Evolutionary conservation across 2,797 vertebrate genomes (phyloP).

Genomic region (Acipenser oxyrinchus): DNA sequence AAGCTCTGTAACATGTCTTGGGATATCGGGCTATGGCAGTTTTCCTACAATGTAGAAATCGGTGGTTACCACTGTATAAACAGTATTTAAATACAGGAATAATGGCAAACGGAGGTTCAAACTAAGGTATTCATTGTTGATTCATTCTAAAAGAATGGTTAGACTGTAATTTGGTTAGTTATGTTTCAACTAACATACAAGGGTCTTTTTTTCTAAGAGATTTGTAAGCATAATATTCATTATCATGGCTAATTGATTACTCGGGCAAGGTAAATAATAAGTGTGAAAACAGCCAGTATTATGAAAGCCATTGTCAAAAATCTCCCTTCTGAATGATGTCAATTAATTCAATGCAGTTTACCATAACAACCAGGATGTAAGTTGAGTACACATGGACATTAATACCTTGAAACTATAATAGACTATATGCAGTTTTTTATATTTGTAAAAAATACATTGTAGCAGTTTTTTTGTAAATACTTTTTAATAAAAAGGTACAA

Average conservation of each 20-base stretch:
- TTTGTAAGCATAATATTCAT: conserved; percentile 32
- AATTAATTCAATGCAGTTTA: conserved; percentile 53
- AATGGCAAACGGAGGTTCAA: conserved; percentile 17
- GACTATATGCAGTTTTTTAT: conserved; percentile 73
- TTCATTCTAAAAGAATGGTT: conserved; percentile 53
- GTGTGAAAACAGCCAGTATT: conserved; percentile 55
- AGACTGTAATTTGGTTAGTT: conserved; percentile 36
- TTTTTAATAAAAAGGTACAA: conserved; percentile 72
- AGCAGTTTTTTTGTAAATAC: conserved; percentile 71
- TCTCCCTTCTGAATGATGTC: conserved; percentile 57
- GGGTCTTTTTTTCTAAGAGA: conserved; percentile 36
- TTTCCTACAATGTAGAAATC: conserved; percentile 51
- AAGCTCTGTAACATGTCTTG: conserved; percentile 49
- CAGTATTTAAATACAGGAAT: conserved; percentile 38
- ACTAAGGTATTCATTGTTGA: conserved; percentile 50
- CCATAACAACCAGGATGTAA: conserved; percentile 53
- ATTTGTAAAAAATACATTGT: conserved; percentile 57
- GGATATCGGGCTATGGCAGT: conserved; percentile 43
- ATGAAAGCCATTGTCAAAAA: conserved; percentile 50
- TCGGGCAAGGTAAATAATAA: conserved; percentile 54
- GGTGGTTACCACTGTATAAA: conserved; percentile 57
- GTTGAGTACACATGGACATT: conserved; percentile 21
- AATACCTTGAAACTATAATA: conserved; percentile 60
- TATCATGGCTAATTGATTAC: conserved; percentile 53
- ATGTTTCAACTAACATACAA: conserved; percentile 25